Base-by-base conservation (phyloP, 2,113 vertebrate species). In the Platysteira castanea region DNA sequence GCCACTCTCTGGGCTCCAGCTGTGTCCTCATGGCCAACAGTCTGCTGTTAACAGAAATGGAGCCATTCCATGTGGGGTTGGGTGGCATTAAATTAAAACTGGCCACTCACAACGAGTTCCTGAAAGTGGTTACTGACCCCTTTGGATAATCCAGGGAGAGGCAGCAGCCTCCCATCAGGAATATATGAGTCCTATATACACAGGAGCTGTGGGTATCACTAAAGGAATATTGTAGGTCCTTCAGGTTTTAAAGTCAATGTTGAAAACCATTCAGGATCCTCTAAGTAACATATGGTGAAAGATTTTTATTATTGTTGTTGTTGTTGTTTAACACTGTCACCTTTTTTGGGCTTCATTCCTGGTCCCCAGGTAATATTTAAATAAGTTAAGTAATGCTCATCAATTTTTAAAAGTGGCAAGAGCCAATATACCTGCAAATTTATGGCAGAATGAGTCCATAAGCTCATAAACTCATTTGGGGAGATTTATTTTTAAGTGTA, bases 401-500 rank as follows among this genome's bases (percentile, higher is more conserved):
- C 13, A 30, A 11, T 69, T 83, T 93, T 89, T 77, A 68, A 71
- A 86, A 94, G 44, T 3, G 2, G 28, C 26, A 24, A 75, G 47
- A 59, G 24, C 77, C 28, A 49, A 20, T 42, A 52, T 78, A 64
- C 18, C 3, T 89, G 39, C 33, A 65, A 8, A 8, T 79, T 89
- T 92, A 46, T 76, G 83, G 47, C 7, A 49, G 33, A 61, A 65
- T 30, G 24, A 87, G 26, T 65, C 76, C 35, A 19, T 92, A 81
- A 91, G 47, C 60, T 74, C 50, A 46, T 96, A 75, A 96, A 94
- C 69, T 96, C 39, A 80, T 88, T 95, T 90, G 15, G 13, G 44
- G 53, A 71, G 46, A 70, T 84, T 74, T 84, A 27, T 76, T 91
- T 95, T 85, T 82, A 81, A 71, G 39, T 71, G 42, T 74, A 37